phyloP scores from a whole-genome alignment of 2,113 vertebrate species.

The Cavia porcellus region DNA sequence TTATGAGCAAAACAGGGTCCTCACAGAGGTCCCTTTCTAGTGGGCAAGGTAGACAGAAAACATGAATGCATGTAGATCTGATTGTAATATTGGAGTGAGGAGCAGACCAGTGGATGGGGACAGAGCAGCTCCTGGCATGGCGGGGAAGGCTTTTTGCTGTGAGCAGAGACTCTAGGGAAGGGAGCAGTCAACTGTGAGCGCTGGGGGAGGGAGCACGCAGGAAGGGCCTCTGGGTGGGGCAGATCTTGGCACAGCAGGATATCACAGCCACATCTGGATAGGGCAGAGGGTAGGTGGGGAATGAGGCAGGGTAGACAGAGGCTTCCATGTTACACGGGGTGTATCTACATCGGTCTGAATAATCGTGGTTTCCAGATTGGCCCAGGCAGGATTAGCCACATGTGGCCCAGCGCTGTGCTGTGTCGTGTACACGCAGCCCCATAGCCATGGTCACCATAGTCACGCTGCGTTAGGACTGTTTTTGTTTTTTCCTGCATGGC shows the following conservation, averaged over 20 bases:
- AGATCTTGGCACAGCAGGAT: not conserved
- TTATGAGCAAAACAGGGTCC: not conserved
- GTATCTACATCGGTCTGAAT: not conserved
- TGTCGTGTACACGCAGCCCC: accelerated
- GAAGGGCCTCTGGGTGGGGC: not conserved
- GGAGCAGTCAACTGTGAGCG: not conserved
- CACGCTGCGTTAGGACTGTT: not conserved
- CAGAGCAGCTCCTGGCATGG: not conserved
- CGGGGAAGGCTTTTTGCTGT: not conserved
- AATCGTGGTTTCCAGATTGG: not conserved
- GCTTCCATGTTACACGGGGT: not conserved
- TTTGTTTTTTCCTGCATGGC: not conserved
- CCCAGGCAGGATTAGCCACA: not conserved
- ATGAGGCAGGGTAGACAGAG: not conserved
- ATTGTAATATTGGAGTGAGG: not conserved
- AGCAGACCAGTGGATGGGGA: not conserved
- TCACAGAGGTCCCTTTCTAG: not conserved
- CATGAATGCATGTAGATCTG: not conserved
- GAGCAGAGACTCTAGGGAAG: not conserved
- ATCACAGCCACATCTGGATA: not conserved
- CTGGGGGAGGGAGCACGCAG: not conserved
- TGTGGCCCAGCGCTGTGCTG: not conserved
- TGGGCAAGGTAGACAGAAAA: not conserved
- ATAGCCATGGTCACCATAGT: not conserved
- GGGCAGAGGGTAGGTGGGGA: too few species aligned